These are phyloP conservation scores for Apodemia zela DNA, from an alignment of 2,888 invertebrate genomes.

Conservation along the genomic window DNA sequence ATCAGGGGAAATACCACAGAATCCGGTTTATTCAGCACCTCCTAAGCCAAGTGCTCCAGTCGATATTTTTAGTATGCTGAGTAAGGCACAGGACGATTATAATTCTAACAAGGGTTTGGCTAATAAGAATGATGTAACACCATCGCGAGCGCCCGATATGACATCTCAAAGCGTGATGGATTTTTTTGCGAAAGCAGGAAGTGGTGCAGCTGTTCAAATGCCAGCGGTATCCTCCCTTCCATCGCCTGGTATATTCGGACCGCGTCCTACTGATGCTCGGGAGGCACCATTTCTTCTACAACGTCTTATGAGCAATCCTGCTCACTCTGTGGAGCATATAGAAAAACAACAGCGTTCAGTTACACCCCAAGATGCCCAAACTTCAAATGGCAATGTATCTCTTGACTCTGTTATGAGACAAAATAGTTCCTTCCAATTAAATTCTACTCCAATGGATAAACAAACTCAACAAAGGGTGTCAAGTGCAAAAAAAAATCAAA, in stretches of 20 bases:
- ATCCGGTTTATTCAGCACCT: constrained; percentile 53
- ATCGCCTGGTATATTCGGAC: constrained; percentile 70
- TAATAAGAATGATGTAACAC: constrained; percentile 57
- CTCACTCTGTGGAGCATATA: constrained; percentile 91
- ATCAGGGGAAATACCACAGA: constrained; percentile 62
- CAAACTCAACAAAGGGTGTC: constrained; percentile 59
- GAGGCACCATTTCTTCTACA: constrained; percentile 85
- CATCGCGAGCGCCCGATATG: constrained; percentile 83
- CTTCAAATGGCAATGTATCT: constrained; percentile 57
- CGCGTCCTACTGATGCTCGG: constrained; percentile 67
- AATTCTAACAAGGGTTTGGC: constrained; percentile 80
- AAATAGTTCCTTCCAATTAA: constrained; percentile 59
- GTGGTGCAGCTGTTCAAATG: constrained; percentile 75
- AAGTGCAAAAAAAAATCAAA: constrained; percentile 51
- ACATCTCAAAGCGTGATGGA: constrained; percentile 92
- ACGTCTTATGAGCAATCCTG: constrained; percentile 90
- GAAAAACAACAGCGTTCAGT: constrained; percentile 91
- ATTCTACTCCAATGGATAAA: constrained; percentile 68
- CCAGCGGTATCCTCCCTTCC: constrained; percentile 74
- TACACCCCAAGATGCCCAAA: constrained; percentile 82
- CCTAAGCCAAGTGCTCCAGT: constrained; percentile 69
- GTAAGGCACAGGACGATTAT: constrained; percentile 93
- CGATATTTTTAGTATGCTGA: constrained; percentile 92
- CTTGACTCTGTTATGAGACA: constrained; percentile 53
- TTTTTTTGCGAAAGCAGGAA: constrained; percentile 89